Evolutionary conservation across 2,113 vertebrate genomes (phyloP), one percentile per base, ranked within the genome.

Genomic region (Cyrtonyx montezumae): DNA sequence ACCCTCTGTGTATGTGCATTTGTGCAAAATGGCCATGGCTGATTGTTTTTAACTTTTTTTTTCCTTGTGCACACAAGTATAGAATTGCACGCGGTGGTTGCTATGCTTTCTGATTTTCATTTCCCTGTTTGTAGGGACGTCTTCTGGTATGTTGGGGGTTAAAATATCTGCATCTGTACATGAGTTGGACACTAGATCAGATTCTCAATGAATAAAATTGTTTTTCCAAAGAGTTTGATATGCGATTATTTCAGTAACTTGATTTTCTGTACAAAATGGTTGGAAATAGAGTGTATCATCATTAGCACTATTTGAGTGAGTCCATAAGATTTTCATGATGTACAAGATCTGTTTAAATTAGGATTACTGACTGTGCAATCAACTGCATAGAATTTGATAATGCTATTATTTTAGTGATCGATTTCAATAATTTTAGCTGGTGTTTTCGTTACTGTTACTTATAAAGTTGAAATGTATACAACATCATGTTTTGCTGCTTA

Each of bases 31-130:
- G 21, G 3, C 26, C 53, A 56, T 56, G 53, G 53, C 9, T 55
- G 3, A 58, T 30, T 17, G 42, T 71, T 76, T 79, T 76, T 37
- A 4, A 16, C 8, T 61, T 59, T 79, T n/a, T 87, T 70, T 63
- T 74, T 7, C 19, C 23, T 73, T 32, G 46, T 28, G 5, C 43
- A 75, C n/a, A 34, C 6, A 89, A 82, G 28, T 2, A 1, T 74
- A 69, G 80, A 94, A 85, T 83, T 30, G 30, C 48, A 91, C 36
- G 30, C 89, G 78, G 30, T 73, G 8, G 14, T 78, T 82, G 59
- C 15, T 87, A 32, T 71, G 89, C 45, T 76, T 92, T 84, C 88
- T 26, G 23, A 30, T 89, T 87, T 79, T 87, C 16, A 79, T n/a
- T 79, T 12, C 26, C 30, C 5, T 63, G 7, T 67, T 23, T 79